Evolutionary conservation across 2,797 vertebrate genomes (phyloP), one percentile per base, ranked within the genome.

Genomic region (Pygocentrus nattereri): DNA sequence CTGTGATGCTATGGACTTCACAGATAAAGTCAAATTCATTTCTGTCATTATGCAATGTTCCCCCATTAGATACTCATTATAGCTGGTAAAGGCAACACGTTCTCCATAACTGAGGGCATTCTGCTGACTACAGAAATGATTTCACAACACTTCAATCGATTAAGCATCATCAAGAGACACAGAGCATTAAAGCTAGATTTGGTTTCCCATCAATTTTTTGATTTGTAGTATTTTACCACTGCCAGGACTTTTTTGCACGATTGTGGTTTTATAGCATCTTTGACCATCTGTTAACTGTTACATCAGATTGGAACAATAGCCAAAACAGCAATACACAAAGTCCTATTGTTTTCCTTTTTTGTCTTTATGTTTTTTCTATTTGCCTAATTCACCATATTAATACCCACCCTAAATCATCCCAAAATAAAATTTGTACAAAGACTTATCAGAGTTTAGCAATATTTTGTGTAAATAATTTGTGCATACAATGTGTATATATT

Each of bases 271-370:
- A 86, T 77, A 67, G 64, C 34, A 34, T 78, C 74, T 76, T 50
- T 79, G 56, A 67, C 75, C 89, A 91, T 90, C 82, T 93, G 91
- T 89, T 90, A 89, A 81, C 82, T 72, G 80, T 93, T 93, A 87
- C 62, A 62, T 61, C 79, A 81, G 78, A 27, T 54, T 71, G 49
- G 56, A 50, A 54, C 78, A 74, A 87, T 74, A 75, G 83, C 87
- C 80, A 84, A 73, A 47, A 73, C 68, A 15, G 78, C 79, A 68
- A 86, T 84, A 80, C 62, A 87, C 75, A 21, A 79, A 50, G 50
- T 76, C 30, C 70, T 16, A 78, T 73, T 76, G 65, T 83, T 76
- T 82, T 77, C 34, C 19, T 70, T 73, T 38, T 41, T 41, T 41
- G 4, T 41, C 10, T 12, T 30, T 59, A n/a, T 16, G 27, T 15